Evolutionary conservation across 2,888 invertebrate genomes (phyloP).

Genomic region (Lapara coniferarum): DNA sequence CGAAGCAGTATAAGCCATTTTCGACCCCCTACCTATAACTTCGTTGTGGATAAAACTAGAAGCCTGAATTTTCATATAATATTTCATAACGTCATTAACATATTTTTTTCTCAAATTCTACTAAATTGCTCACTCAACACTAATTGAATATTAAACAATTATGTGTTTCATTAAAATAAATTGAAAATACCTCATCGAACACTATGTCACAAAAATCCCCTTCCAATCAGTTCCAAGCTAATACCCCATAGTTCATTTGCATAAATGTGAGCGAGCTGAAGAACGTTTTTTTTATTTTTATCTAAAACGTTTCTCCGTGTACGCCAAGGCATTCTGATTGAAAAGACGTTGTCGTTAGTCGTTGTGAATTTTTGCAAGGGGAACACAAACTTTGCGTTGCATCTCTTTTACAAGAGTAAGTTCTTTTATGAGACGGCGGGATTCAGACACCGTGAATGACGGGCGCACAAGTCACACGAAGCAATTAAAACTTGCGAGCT

Average conservation of each 20-base stretch:
- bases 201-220: neutral
- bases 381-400: slow-evolving; percentile 50
- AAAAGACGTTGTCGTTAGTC: slow-evolving; percentile 45
- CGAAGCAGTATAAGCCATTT: no score
- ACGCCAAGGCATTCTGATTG: slow-evolving; percentile 48
- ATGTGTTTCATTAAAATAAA: no score
- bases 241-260: neutral
- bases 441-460: slow-evolving; percentile 52
- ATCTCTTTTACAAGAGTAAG: slow-evolving; percentile 54
- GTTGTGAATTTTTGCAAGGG: slow-evolving; percentile 52
- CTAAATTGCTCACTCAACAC: no score
- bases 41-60: no score
- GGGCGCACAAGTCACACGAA: slow-evolving; percentile 50
- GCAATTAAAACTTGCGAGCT: slow-evolving; percentile 66
- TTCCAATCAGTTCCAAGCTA: neutral
- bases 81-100: no score
- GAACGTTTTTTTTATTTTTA: slow-evolving; percentile 13
- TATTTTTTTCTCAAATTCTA: no score
- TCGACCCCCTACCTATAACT: no score
- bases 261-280: neutral
- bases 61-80: no score
- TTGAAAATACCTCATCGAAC: no score
- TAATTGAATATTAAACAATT: no score
- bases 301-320: slow-evolving; percentile 34
- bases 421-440: slow-evolving; percentile 55